These are phyloP conservation scores for Sebastes itinus DNA, from an alignment of 2,797 vertebrate species.

Conservation along the genomic window DNA sequence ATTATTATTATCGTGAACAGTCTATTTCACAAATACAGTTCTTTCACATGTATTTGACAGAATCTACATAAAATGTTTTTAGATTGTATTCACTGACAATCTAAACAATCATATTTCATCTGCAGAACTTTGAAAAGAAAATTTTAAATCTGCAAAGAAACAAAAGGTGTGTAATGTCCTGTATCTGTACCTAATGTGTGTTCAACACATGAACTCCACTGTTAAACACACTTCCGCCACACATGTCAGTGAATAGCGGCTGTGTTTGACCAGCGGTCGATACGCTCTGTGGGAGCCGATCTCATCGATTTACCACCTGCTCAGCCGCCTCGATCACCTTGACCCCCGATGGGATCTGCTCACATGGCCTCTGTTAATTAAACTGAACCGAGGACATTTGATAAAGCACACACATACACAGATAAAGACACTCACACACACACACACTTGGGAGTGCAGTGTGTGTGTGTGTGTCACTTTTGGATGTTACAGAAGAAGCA, in stretches of 20 bases:
- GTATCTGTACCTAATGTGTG: conserved; percentile 14
- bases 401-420: conserved; percentile 36
- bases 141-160: background rate
- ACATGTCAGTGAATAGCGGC: conserved; percentile 62
- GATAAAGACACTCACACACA: conserved; percentile 25
- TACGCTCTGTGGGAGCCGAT: conserved; percentile 49
- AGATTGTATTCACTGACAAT: background rate
- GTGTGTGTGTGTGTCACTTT: background rate
- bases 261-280: conserved; percentile 72
- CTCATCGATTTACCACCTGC: conserved; percentile 72
- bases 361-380: conserved; percentile 63
- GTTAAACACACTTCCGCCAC: conserved; percentile 57
- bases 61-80: too few species aligned
- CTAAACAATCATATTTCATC: background rate
- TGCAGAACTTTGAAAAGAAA: background rate
- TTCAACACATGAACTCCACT: conserved; percentile 38
- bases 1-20: too few species aligned
- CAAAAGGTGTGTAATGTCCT: too few species aligned
- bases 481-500: conserved; percentile 25
- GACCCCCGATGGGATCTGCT: conserved; percentile 52
- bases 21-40: background rate
- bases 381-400: conserved; percentile 56
- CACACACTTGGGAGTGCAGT: background rate
- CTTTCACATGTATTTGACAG: background rate
- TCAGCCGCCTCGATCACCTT: conserved; percentile 55